These are phyloP conservation scores for Eonycteris spelaea DNA, from an alignment of 2,113 vertebrate species.

Conservation along the genomic window DNA sequence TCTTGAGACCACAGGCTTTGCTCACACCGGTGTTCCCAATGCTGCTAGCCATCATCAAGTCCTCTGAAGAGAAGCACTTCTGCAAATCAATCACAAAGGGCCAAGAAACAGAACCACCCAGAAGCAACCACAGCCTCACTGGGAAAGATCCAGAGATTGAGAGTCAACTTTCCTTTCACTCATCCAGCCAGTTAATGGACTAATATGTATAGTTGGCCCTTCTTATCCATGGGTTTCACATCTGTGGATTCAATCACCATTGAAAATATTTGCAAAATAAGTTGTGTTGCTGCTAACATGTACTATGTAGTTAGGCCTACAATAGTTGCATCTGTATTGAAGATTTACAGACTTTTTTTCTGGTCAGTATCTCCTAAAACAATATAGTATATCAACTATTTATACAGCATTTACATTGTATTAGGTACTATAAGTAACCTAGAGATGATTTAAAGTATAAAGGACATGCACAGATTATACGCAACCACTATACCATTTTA, in stretches of 20 bases:
- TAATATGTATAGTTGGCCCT: background rate
- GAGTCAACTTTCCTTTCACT: background rate
- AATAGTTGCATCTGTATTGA: no score
- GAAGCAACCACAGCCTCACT: background rate
- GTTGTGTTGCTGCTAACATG: background rate
- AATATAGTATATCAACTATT: no score
- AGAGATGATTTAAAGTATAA: background rate
- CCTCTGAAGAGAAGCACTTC: background rate
- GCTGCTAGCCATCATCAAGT: background rate
- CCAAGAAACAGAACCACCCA: background rate
- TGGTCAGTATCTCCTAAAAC: no score
- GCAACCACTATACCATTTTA: background rate
- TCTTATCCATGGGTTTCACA: background rate
- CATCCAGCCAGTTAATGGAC: background rate
- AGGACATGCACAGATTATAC: background rate
- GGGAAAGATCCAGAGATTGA: background rate
- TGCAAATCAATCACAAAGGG: background rate
- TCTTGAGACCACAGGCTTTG: background rate
- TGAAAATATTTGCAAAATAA: background rate
- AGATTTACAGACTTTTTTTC: no score
- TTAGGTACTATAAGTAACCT: background rate
- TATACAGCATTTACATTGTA: background rate
- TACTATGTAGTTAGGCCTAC: no score
- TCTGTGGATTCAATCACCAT: background rate
- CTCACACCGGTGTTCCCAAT: background rate